Conservation (phyloP, 2,797 vertebrate genomes). For the Pseudotriccus pelzelni region DNA sequence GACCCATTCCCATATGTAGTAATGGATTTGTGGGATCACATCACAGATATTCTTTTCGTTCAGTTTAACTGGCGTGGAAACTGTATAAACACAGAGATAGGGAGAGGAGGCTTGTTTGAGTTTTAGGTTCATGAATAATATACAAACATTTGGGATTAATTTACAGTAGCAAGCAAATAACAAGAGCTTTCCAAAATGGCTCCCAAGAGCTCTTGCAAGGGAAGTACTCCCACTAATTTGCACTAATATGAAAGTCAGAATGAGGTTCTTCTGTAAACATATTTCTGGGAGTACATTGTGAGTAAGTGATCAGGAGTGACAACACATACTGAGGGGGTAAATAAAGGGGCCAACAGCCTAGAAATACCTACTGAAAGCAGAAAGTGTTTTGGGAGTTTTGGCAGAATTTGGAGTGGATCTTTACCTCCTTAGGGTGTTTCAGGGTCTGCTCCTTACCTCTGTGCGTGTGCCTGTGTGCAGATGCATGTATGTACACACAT, state of each 20-base stretch:
- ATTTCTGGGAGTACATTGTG: conserved; percentile 19
- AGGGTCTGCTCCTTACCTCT: not conserved
- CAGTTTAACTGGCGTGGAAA: not conserved
- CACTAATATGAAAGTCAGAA: conserved; percentile 53
- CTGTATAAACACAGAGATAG: not conserved
- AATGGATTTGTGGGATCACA: not conserved
- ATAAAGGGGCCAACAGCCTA: not conserved
- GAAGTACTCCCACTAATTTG: conserved; percentile 52
- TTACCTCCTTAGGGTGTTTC: not conserved
- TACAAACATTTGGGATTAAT: conserved; percentile 54
- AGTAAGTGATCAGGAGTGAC: conserved; percentile 19
- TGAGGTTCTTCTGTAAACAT: conserved; percentile 50
- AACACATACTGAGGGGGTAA: not conserved
- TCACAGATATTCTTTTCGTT: not conserved
- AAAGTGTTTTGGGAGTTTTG: not conserved
- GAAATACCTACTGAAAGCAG: not conserved
- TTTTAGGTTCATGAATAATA: conserved; percentile 45
- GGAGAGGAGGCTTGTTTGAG: not conserved
- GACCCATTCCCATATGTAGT: not conserved
- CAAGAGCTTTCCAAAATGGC: conserved; percentile 61
- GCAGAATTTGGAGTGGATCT: not conserved
- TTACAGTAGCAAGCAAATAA: conserved; percentile 51
- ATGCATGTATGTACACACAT: rapidly evolving
- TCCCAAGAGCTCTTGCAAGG: conserved; percentile 45
- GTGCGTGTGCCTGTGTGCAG: rapidly evolving